phyloP scores from a whole-genome alignment of 2,113 vertebrate species.

The Sula dactylatra region DNA sequence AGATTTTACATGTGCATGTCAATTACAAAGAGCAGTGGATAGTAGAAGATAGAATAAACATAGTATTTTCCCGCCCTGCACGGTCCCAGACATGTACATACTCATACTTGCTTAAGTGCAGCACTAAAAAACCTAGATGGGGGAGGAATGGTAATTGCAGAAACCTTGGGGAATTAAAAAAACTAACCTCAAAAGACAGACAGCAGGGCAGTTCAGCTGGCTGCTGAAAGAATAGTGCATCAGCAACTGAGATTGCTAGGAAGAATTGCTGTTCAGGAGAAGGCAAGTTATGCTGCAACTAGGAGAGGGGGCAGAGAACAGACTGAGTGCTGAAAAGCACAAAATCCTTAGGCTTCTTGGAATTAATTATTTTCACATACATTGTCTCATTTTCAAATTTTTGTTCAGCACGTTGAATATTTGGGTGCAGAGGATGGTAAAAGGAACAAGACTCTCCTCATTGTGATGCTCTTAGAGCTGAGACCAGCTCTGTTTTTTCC shows the following conservation, averaged over 20 bases:
- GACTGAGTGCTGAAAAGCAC: neutral
- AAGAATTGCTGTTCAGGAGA: neutral
- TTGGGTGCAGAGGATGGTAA: neutral
- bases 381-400: neutral
- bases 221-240: neutral
- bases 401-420: neutral
- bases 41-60: neutral
- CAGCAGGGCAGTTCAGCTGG: neutral
- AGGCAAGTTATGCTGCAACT: neutral
- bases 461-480: neutral
- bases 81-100: neutral
- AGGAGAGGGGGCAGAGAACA: neutral
- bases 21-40: neutral
- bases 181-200: neutral
- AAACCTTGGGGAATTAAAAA: neutral
- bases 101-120: neutral
- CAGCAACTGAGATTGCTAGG: neutral
- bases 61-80: neutral
- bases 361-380: neutral
- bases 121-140: neutral
- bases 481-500: neutral
- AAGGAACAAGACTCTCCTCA: neutral
- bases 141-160: neutral
- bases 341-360: neutral
- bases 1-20: neutral